Base-by-base conservation (phyloP, 2,888 invertebrate species). In the Mimumesa dahlbomi region DNA sequence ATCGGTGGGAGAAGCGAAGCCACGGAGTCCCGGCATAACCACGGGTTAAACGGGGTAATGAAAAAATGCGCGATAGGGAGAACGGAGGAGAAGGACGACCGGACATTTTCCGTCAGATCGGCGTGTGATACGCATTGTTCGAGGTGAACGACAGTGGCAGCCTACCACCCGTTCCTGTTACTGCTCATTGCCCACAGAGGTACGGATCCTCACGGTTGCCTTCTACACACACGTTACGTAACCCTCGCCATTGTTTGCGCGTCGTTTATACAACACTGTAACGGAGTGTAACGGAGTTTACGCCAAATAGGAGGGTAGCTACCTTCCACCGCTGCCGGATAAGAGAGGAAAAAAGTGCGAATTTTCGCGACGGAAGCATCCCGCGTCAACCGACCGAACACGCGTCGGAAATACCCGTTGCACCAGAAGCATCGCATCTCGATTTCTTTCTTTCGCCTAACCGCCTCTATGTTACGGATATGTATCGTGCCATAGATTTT, bases 201-300 rank as follows among this genome's bases (percentile, higher is more conserved):
- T n/a, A n/a, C n/a, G n/a, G n/a, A n/a, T n/a, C n/a, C n/a, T n/a
- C n/a, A n/a, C n/a, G n/a, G 79, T 70, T 75, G 76, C 76, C 73
- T 68, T 72, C 45, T 50, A 73, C 69, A 73, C 71, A 75, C 66
- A 73, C 69, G 79, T 82, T 79, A 78, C 79, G 77, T 82, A 77
- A 69, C 76, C 72, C 74, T 73, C 77, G 68, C 76, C 82, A 76
- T 84, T 82, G 82, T 80, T 84, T 68, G 77, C 59, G 59, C 83
- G 58, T 62, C 64, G 72, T 77, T 73, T 72, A 71, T 71, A 64
- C 76, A 74, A 64, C 63, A 66, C 70, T 67, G 66, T 43, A 66
- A 59, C 67, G 34, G 50, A 64, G 22, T 25, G 25, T 25, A 25
- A 25, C 25, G 25, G 7, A 25, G 7, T 61, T 62, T 52, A 65